Evolutionary conservation across 2,113 vertebrate species (phyloP).

Genomic region (Triplophysa tibetana): DNA sequence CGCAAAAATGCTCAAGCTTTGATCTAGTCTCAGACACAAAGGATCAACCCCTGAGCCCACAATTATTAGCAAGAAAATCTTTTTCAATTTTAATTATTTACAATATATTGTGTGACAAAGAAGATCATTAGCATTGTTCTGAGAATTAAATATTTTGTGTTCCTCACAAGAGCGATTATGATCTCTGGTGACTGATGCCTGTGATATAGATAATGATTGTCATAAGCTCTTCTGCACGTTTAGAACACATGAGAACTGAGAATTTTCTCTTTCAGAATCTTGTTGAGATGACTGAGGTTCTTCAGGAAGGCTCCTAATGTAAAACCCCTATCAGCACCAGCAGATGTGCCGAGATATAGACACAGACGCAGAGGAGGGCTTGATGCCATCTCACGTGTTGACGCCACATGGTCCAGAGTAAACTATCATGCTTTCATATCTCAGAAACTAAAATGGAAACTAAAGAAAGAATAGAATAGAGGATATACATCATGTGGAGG

Average conservation of each 20-base stretch:
- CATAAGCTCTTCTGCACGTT: conserved; percentile 16
- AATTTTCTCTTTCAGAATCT: not conserved
- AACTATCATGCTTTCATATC: conserved; percentile 74
- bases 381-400: conserved; percentile 69
- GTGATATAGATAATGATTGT: conserved; percentile 49
- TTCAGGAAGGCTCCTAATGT: conserved; percentile 41
- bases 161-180: conserved; percentile 60
- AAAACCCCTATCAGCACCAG: conserved; percentile 54
- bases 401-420: conserved; percentile 77
- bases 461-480: conserved; percentile 46
- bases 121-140: conserved; percentile 52
- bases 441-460: conserved; percentile 56
- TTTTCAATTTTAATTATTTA: not conserved
- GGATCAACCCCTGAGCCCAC: no score
- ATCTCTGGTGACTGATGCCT: conserved; percentile 54
- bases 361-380: conserved; percentile 65
- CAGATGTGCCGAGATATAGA: conserved; percentile 65
- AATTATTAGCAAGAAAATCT: not conserved
- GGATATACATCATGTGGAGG: conserved; percentile 65
- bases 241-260: not conserved
- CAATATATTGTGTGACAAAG: conserved; percentile 38
- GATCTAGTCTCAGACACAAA: no score
- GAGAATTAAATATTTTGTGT: conserved; percentile 43
- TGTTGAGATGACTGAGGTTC: conserved; percentile 24
- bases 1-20: no score